A percentile compares a stretch with the other conserved stretches of the same genome.
Evolutionary conservation across 2,888 invertebrate genomes (phyloP).

Genomic region (Cordilura impudica): DNA sequence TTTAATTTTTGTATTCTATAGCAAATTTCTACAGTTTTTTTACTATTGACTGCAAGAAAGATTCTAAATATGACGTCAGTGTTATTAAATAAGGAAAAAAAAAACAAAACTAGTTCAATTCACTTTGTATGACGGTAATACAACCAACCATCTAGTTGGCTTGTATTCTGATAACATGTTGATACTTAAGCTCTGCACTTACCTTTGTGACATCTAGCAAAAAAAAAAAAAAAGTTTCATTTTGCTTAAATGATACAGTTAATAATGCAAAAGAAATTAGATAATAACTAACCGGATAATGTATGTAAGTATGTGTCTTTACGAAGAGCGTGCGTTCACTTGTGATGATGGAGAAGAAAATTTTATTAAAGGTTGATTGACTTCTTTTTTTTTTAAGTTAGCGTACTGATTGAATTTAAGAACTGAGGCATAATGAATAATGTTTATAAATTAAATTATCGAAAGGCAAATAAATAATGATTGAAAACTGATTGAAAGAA

Average conservation of each 20-base stretch:
- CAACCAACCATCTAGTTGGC: background rate
- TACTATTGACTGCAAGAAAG: constrained; percentile 4
- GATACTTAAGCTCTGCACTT: constrained; percentile 8
- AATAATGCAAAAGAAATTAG: constrained; percentile 50
- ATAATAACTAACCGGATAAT: constrained; percentile 45
- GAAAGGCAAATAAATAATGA: constrained; percentile 31
- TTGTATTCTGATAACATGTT: constrained; percentile 15
- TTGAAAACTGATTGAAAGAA: constrained; percentile 39
- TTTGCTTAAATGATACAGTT: constrained; percentile 38
- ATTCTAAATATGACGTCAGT: background rate
- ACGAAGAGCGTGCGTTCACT: background rate
- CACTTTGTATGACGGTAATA: constrained; percentile 30
- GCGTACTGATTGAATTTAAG: constrained; percentile 21
- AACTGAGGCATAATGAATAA: background rate
- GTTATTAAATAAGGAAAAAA: background rate
- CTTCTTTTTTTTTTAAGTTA: constrained; percentile 27
- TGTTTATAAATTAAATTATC: background rate
- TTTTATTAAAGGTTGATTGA: constrained; percentile 36
- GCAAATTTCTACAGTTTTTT: constrained; percentile 5
- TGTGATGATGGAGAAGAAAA: constrained; percentile 10
- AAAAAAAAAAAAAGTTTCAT: constrained; percentile 19
- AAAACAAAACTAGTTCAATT: constrained; percentile 34
- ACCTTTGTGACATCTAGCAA: background rate
- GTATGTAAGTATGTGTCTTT: background rate
- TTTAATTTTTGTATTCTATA: background rate